These are phyloP conservation scores for Pharmacophagus antenor DNA, from an alignment of 2,888 invertebrate species.

Conservation along the genomic window DNA sequence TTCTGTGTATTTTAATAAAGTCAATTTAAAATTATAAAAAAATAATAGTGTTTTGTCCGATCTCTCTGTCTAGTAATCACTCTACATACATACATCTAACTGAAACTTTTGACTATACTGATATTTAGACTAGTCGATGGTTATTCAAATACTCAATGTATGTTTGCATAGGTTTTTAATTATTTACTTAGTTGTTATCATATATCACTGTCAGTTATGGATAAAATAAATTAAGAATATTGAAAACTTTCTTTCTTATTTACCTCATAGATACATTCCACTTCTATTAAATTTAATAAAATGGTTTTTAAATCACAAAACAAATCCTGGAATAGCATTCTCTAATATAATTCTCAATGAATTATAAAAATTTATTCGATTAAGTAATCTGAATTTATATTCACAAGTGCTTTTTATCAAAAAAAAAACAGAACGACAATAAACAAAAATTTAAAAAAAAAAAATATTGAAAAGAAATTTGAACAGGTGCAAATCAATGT, in stretches of 20 bases:
- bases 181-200: constrained; percentile 67
- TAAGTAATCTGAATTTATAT: no score
- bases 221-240: constrained; percentile 63
- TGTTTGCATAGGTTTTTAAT: constrained; percentile 57
- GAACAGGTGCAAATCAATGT: no score
- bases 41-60: constrained; percentile 41
- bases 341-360: no score
- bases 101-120: constrained; percentile 40
- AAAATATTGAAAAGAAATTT: no score
- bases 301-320: no score
- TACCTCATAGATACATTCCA: neutral
- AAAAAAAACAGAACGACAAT: no score
- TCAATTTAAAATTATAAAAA: constrained; percentile 47
- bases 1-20: constrained; percentile 45
- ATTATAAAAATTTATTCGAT: no score
- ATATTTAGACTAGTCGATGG: constrained; percentile 45
- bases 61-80: constrained; percentile 43
- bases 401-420: no score
- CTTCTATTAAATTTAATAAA: no score
- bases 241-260: constrained; percentile 51
- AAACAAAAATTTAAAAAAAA: no score
- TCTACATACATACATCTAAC: constrained; percentile 71
- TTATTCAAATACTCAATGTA: constrained; percentile 55
- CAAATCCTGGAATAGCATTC: no score
- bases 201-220: constrained; percentile 60